Evolutionary conservation across 2,888 invertebrate species (phyloP).

Genomic region (Norana najaformis): DNA sequence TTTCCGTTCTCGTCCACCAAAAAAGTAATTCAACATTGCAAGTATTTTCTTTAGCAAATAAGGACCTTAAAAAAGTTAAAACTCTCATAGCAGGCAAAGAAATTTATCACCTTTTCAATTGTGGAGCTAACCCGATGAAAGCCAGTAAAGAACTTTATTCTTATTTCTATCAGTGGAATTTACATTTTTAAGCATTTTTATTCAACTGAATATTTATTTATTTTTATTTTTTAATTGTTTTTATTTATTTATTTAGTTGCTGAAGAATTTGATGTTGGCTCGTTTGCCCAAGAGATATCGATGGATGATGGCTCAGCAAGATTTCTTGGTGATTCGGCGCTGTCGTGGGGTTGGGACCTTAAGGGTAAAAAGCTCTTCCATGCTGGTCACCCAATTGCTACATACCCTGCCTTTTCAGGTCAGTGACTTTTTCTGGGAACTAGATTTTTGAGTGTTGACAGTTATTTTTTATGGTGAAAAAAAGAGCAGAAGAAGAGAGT

Average conservation of each 20-base stretch:
- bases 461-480: too few relatives aligned
- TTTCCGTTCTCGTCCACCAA: too few relatives aligned
- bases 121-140: neutral
- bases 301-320: neutral
- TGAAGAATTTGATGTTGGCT: neutral
- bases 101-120: too few relatives aligned
- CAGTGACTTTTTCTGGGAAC: neutral
- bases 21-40: too few relatives aligned
- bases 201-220: neutral
- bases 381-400: slow-evolving; percentile 16
- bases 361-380: slow-evolving; percentile 8
- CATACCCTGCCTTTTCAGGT: neutral
- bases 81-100: too few relatives aligned
- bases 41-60: too few relatives aligned
- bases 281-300: neutral
- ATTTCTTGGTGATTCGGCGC: neutral
- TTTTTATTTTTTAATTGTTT: neutral
- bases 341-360: slow-evolving; percentile 28
- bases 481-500: too few relatives aligned
- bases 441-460: too few relatives aligned
- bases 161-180: neutral
- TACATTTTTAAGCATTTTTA: neutral
- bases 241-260: slow-evolving; percentile 9
- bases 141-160: neutral
- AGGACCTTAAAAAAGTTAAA: too few relatives aligned